Conservation (phyloP, 2,888 invertebrate species). For the Trachelus iudaicus region DNA sequence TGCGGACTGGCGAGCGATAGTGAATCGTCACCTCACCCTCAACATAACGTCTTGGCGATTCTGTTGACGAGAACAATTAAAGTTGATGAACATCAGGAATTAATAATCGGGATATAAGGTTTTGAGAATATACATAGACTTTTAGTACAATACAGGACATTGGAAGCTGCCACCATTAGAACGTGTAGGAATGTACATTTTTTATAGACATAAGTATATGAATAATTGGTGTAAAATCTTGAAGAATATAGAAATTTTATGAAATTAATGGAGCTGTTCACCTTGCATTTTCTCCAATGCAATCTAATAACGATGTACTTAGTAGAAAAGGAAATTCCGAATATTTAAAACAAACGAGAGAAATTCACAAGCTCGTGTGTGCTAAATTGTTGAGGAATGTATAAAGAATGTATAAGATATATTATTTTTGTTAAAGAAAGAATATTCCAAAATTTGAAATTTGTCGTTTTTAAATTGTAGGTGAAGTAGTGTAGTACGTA, state of each 20-base stretch:
- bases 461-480: not conserved
- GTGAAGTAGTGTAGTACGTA: not conserved
- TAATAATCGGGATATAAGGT: not conserved
- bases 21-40: slow-evolving; percentile 95
- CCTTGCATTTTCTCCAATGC: too few species aligned
- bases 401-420: too few species aligned
- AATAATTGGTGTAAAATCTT: too few species aligned
- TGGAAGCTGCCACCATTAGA: not conserved
- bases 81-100: not conserved
- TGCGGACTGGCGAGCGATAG: slow-evolving; percentile 88
- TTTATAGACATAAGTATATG: not conserved
- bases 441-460: not conserved
- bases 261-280: too few species aligned
- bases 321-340: not conserved
- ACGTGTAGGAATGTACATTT: not conserved
- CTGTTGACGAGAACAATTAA: slow-evolving; percentile 64
- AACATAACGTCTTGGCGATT: slow-evolving; percentile 89
- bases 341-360: not conserved
- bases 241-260: too few species aligned
- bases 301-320: too few species aligned
- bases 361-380: too few species aligned
- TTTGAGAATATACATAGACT: not conserved
- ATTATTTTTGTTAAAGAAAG: too few species aligned
- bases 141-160: not conserved
- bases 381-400: too few species aligned